Percentiles rank a stretch among this genome's conserved stretches.
phyloP scores from a whole-genome alignment of 2,888 invertebrate genomes.

The Alviniconcha strummeri region DNA sequence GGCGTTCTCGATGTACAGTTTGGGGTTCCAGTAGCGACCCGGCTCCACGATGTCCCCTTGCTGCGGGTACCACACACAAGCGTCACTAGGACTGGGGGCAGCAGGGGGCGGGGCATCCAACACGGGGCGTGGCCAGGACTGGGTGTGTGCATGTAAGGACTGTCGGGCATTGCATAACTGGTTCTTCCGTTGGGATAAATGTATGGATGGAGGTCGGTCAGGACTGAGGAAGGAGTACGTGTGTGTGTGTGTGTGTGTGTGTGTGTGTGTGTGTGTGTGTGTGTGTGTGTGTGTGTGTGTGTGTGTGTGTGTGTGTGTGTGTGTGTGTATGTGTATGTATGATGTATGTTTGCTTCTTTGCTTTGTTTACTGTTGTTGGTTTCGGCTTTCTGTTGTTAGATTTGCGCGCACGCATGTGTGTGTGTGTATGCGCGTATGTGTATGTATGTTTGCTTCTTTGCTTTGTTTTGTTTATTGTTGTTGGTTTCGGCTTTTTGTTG shows the following conservation, averaged over 20 bases:
- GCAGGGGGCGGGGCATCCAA: not conserved
- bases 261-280: not conserved
- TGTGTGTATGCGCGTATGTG: not conserved
- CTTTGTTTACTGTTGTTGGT: too few relatives aligned
- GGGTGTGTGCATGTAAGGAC: not conserved
- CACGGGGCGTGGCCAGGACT: not conserved
- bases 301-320: not conserved
- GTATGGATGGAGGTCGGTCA: too few relatives aligned
- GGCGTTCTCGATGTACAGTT: constrained; percentile 59
- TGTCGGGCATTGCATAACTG: too few relatives aligned
- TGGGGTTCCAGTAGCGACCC: constrained; percentile 57
- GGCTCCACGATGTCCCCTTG: constrained; percentile 42
- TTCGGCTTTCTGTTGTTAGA: too few relatives aligned
- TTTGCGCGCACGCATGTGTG: not conserved
- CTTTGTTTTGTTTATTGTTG: too few relatives aligned
- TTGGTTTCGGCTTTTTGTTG: too few relatives aligned
- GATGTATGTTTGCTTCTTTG: not conserved
- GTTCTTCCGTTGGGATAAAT: too few relatives aligned
- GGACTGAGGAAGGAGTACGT: not conserved
- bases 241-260: not conserved
- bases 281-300: not conserved
- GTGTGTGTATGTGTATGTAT: not conserved
- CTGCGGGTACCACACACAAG: constrained; percentile 23
- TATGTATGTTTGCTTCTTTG: not conserved
- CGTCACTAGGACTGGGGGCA: not conserved